A percentile compares a stretch with the other conserved stretches of the same genome.
These are phyloP conservation scores for Drosophila mayri DNA, from an alignment of 1,140 invertebrate genomes.

Conservation along the genomic window DNA sequence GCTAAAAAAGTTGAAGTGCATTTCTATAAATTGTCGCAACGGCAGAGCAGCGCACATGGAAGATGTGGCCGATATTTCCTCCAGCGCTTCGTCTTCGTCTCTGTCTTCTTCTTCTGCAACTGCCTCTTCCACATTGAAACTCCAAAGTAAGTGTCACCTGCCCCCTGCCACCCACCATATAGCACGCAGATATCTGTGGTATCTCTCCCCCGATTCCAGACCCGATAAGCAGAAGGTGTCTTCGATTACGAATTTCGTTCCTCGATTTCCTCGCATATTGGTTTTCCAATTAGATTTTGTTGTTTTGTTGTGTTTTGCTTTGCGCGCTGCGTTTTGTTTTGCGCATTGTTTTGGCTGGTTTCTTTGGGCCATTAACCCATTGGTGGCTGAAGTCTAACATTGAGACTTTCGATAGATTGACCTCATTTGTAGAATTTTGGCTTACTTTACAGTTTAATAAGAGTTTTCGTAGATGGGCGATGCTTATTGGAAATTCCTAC, in stretches of 20 bases:
- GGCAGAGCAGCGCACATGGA: slow-evolving; percentile 62
- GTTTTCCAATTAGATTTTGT: slow-evolving; percentile 76
- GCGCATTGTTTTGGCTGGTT: slow-evolving; percentile 16
- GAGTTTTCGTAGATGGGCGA: not conserved
- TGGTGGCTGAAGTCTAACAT: not conserved
- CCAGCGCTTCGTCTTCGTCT: slow-evolving; percentile 35
- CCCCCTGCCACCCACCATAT: not conserved
- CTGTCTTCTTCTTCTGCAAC: slow-evolving; percentile 18
- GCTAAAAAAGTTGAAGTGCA: slow-evolving; percentile 22
- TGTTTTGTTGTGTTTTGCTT: slow-evolving; percentile 46
- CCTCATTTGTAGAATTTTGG: not conserved
- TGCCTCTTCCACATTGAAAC: slow-evolving; percentile 39
- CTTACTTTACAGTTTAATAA: not conserved
- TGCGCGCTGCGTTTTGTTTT: slow-evolving; percentile 50
- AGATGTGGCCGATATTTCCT: slow-evolving; percentile 64
- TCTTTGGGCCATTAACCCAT: slow-evolving; percentile 37
- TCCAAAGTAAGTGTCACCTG: slow-evolving; percentile 37
- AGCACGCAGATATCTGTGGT: slow-evolving; percentile 9
- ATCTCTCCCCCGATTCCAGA: slow-evolving; percentile 16
- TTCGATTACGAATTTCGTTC: slow-evolving; percentile 49
- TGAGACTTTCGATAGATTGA: not conserved
- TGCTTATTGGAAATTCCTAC: slow-evolving; percentile 26
- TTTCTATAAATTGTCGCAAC: slow-evolving; percentile 29
- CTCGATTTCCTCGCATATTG: slow-evolving; percentile 57
- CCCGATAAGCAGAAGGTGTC: slow-evolving; percentile 56